Evolutionary conservation across 2,888 invertebrate genomes (phyloP).

Genomic region (Ischnura elegans): DNA sequence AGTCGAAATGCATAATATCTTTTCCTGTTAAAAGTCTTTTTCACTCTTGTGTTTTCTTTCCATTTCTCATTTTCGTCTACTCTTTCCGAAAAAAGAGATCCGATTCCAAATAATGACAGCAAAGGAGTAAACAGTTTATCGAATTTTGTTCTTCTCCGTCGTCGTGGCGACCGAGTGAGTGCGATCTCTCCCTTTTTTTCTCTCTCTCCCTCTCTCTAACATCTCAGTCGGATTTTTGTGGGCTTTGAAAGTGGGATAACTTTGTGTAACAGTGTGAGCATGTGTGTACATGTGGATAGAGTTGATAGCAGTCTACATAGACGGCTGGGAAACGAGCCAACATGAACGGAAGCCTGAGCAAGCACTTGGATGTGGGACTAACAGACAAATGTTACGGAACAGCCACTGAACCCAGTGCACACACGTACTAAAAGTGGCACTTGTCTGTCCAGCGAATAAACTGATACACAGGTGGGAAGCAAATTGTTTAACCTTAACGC

Average conservation of each 20-base stretch:
- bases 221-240: not conserved
- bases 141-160: not conserved
- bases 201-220: too few relatives aligned
- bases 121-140: constrained; percentile 14
- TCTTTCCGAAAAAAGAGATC: constrained; percentile 21
- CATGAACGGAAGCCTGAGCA: not conserved
- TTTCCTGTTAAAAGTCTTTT: too few relatives aligned
- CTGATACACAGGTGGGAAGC: not conserved
- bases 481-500: too few relatives aligned
- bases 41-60: too few relatives aligned
- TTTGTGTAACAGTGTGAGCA: not conserved
- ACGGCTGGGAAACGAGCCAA: not conserved
- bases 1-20: not conserved
- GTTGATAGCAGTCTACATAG: not conserved
- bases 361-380: not conserved
- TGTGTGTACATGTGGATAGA: not conserved
- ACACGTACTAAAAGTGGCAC: not conserved
- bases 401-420: not conserved
- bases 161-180: too few relatives aligned
- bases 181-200: too few relatives aligned
- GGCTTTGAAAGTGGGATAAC: not conserved
- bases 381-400: not conserved
- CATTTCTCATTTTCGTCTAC: too few relatives aligned
- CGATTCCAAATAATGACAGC: constrained; percentile 17
- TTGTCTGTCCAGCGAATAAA: not conserved